phyloP scores from a whole-genome alignment of 2,113 vertebrate genomes.

The Ceuthmochares aereus region DNA sequence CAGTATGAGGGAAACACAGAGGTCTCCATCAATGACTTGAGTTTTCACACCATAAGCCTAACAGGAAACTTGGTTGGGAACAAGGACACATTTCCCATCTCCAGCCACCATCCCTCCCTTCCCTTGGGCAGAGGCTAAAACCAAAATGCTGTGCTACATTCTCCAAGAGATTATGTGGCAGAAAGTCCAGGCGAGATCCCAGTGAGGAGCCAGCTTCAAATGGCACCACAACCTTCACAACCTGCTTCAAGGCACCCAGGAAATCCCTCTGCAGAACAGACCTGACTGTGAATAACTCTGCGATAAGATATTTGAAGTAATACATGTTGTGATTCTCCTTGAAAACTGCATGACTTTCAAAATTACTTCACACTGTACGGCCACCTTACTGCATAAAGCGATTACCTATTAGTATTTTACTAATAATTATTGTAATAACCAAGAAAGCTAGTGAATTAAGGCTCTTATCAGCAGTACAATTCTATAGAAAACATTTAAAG shows the following conservation, averaged over 20 bases:
- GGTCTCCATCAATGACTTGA: not conserved
- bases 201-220: not conserved
- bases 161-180: rapidly evolving
- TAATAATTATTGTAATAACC: not conserved
- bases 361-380: not conserved
- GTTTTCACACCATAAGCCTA: not conserved
- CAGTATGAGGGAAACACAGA: not conserved
- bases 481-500: not conserved
- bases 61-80: not conserved
- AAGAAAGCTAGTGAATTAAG: not conserved
- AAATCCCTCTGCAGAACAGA: not conserved
- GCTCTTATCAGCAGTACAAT: not conserved
- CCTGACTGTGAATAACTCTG: not conserved
- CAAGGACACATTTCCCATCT: not conserved
- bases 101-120: rapidly evolving
- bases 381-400: not conserved
- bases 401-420: not conserved
- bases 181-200: not conserved
- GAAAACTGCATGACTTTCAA: not conserved
- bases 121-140: not conserved
- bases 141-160: not conserved
- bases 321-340: not conserved
- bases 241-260: too few relatives aligned
- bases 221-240: rapidly evolving
- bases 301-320: not conserved